phyloP scores from a whole-genome alignment of 1,140 invertebrate species.

The Trichonephila clavipes region DNA sequence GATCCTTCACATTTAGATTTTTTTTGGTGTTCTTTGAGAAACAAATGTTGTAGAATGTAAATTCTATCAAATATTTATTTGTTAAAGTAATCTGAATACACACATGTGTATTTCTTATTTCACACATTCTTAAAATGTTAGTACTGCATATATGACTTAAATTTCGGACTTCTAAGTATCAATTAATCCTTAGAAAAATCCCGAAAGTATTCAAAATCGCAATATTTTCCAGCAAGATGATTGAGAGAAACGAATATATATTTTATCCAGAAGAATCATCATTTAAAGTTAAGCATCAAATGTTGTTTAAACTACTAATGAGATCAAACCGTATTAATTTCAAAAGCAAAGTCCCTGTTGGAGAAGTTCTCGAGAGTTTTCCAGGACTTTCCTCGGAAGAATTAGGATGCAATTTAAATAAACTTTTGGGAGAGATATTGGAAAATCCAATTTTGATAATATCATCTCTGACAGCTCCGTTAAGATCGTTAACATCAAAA shows the following conservation, averaged over 20 bases:
- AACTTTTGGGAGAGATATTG: background rate
- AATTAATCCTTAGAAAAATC: background rate
- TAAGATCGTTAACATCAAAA: background rate
- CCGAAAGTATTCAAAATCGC: background rate
- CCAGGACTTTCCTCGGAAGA: background rate
- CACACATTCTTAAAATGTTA: too few relatives aligned
- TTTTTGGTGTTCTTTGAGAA: too few relatives aligned
- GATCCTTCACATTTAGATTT: too few relatives aligned
- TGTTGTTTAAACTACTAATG: background rate
- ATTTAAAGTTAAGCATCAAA: background rate
- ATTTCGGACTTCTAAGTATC: too few relatives aligned
- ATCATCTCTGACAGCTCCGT: background rate
- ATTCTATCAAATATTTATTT: too few relatives aligned
- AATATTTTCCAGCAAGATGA: background rate
- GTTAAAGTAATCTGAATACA: too few relatives aligned
- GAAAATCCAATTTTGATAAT: slow-evolving; percentile 35
- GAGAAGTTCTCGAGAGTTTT: background rate
- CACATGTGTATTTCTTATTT: too few relatives aligned
- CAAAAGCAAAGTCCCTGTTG: background rate
- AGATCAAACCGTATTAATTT: slow-evolving; percentile 23
- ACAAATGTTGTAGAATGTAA: too few relatives aligned
- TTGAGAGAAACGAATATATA: background rate
- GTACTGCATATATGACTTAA: too few relatives aligned
- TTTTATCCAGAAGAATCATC: background rate
- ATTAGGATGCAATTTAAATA: background rate